These are phyloP conservation scores for Atractosteus spatula DNA, from an alignment of 2,113 vertebrate species.

Conservation along the genomic window DNA sequence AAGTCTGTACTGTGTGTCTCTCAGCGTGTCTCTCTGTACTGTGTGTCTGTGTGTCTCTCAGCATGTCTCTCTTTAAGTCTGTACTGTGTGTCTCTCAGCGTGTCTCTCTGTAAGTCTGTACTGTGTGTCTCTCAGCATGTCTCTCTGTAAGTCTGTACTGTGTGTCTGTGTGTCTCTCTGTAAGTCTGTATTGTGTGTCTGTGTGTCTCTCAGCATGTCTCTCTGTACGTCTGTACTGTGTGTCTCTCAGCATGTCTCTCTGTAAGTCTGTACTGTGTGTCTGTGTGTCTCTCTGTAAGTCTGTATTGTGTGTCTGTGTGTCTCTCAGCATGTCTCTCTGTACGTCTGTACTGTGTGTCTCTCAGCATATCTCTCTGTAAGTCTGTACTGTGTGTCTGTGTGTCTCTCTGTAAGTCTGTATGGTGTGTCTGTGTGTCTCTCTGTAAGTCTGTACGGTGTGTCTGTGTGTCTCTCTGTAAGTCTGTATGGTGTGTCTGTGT, in stretches of 20 bases:
- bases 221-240: no score
- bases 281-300: not conserved
- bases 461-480: no score
- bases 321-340: not conserved
- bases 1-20: not conserved
- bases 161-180: no score
- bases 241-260: no score
- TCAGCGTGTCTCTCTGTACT: not conserved
- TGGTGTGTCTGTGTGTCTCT: no score
- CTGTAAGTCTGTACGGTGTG: no score
- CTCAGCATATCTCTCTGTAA: not conserved
- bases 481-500: no score
- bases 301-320: not conserved
- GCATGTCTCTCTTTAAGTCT: not conserved
- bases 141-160: no score
- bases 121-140: no score
- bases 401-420: no score
- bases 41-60: not conserved
- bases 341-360: not conserved
- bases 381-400: not conserved
- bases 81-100: not conserved
- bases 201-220: not conserved
- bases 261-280: not conserved
- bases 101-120: no score
- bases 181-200: no score